Evolutionary conservation across 2,888 invertebrate genomes (phyloP).

Genomic region (Sycophila texana): DNA sequence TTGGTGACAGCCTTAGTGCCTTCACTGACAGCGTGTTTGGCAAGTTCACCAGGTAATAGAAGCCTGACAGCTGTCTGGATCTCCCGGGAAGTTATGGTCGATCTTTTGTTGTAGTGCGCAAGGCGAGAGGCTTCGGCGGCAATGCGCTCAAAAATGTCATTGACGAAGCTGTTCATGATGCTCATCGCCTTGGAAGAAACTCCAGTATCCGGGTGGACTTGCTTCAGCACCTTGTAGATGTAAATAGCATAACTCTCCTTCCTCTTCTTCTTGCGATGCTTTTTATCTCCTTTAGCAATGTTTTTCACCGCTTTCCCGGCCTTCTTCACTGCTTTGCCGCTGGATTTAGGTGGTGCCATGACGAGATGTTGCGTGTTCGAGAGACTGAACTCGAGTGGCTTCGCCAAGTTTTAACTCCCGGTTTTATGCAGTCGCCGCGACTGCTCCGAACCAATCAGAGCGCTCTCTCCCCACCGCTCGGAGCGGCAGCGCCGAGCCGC

Average conservation of each 20-base stretch:
- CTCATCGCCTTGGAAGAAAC: constrained; percentile 71
- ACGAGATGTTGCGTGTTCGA: not conserved
- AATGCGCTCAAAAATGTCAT: constrained; percentile 68
- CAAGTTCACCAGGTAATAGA: constrained; percentile 53
- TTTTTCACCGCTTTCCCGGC: constrained; percentile 72
- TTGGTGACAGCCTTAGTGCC: constrained; percentile 35
- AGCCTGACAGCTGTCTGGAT: constrained; percentile 82
- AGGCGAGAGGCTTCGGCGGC: constrained; percentile 65
- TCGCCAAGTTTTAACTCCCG: too few relatives aligned
- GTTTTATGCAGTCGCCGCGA: too few relatives aligned
- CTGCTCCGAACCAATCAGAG: too few relatives aligned
- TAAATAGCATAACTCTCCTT: constrained; percentile 63
- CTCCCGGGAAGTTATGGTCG: constrained; percentile 83
- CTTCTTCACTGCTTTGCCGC: constrained; percentile 74
- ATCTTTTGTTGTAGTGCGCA: constrained; percentile 72
- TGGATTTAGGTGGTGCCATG: constrained; percentile 63
- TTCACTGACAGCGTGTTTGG: constrained; percentile 53
- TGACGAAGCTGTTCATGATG: constrained; percentile 64
- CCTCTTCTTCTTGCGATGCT: constrained; percentile 67
- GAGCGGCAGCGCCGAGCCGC: too few relatives aligned
- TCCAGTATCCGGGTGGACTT: constrained; percentile 78
- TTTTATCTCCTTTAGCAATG: constrained; percentile 69
- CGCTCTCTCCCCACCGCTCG: too few relatives aligned
- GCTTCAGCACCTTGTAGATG: constrained; percentile 39
- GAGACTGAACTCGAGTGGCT: not conserved